Base-by-base conservation (phyloP, 2,888 invertebrate genomes). In the Cryptosula pallasiana region DNA sequence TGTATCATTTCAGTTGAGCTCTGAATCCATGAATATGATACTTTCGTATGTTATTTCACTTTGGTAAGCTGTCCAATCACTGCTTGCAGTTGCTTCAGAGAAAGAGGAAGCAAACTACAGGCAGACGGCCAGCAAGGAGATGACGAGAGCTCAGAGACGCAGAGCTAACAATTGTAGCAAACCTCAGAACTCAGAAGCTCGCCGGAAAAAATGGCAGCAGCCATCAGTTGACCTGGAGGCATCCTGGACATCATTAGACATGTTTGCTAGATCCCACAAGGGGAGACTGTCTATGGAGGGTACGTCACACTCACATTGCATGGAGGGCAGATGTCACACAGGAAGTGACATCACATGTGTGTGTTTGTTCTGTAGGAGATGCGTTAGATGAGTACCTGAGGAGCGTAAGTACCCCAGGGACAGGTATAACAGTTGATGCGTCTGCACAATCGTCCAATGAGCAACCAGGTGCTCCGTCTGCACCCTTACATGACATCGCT, bases 231-330 rank as follows among this genome's bases (percentile, higher is more conserved):
- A 80, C 54, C 76, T 83, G 34, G 84, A 85, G 74, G 81, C 84
- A 72, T 82, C 82, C 1, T 84, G 84, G 84, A 80, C 81, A 0
- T 83, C 83, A 2, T 77, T 85, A 63, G 79, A 79, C 57, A 77
- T 80, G 74, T 85, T 85, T 77, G 82, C 84, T 74, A 77, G 81
- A 71, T 79, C 78, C 35, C 84, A 84, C 70, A 79, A 81, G 55
- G 84, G 84, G 1, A 75, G 85, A 20, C 73, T 85, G 3, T 84
- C 84, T 9, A 77, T 84, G 77, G 81, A 81, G 76, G 81, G 83
- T 83, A 71, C 63, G 77, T 55, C n/a, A n/a, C n/a, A n/a, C n/a
- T n/a, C n/a, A n/a, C n/a, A n/a, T n/a, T n/a, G n/a, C n/a, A n/a
- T n/a, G n/a, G n/a, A n/a, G 45, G 45, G 45, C 20, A 45, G 45